Base-by-base conservation (phyloP, 2,113 vertebrate genomes). In the Ciconia stormi region DNA sequence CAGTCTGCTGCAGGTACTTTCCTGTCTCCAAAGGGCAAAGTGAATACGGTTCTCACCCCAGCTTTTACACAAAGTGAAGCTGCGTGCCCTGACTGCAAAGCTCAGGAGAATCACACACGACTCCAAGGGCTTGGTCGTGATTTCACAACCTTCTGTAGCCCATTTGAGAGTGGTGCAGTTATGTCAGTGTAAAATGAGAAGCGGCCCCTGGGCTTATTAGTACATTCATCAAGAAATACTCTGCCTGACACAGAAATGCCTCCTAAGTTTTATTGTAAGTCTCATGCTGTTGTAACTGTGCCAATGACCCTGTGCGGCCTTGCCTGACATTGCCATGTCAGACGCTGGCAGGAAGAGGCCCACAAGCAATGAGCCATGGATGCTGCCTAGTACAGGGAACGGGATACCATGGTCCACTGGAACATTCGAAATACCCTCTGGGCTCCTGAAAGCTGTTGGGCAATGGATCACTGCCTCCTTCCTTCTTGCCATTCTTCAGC, bases 31-130 rank as follows among this genome's bases (percentile, higher is more conserved):
- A 65, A 95, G 66, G 25, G 34, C 26, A 36, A 72, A 46, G 29
- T 23, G 21, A 56, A 26, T 7, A 16, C 0, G 0, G 12, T 55
- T 83, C 46, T 70, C 30, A 56, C 11, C 13, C 30, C 6, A 22
- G 6, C 40, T 74, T 82, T 78, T 26, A 83, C 5, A 34, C 14
- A 12, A 32, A 50, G 9, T 4, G 13, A 76, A 90, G 44, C 5
- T 0, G 0, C 2, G 2, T 62, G 15, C 53, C 85, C 16, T 2
- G 10, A 22, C 19, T 21, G 13, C 50, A 50, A 70, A 50, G n/a
- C 58, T 69, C 1, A 1, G 32, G 46, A 50, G 77, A 65, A 23
- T 36, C 52, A 19, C 18, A 30, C 16, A 21, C 0, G 1, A 38
- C 17, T 74, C 30, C 29, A 36, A 83, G 50, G 12, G 22, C 36